These are phyloP conservation scores for Calliphora vicina DNA, from an alignment of 1,140 invertebrate genomes.

Conservation along the genomic window DNA sequence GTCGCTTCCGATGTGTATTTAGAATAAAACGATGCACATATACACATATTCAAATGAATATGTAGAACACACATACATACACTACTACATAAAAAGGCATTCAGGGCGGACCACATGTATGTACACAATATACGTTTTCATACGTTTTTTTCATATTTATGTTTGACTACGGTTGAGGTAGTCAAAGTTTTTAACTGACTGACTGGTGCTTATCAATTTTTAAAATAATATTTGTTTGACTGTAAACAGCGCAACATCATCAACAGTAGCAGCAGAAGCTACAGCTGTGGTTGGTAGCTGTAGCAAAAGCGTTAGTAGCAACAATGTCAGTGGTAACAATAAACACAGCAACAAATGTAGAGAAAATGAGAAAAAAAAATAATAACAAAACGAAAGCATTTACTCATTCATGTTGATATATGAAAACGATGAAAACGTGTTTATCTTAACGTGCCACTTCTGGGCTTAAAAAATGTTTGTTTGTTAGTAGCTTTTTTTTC, in stretches of 20 bases:
- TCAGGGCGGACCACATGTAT: too few relatives aligned
- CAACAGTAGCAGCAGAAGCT: not conserved
- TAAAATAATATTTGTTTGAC: conserved; percentile 11
- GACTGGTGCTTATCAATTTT: conserved; percentile 16
- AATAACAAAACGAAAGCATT: not conserved
- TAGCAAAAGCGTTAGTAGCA: not conserved
- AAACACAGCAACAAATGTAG: not conserved
- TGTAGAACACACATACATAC: not conserved
- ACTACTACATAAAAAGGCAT: not conserved
- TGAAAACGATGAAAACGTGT: conserved; percentile 13
- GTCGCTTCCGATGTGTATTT: not conserved
- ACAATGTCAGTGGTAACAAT: not conserved
- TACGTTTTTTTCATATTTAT: not conserved
- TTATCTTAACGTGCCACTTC: not conserved
- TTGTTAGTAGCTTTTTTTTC: not conserved
- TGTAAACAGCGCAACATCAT: conserved; percentile 1
- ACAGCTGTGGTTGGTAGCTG: not conserved
- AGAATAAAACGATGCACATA: not conserved
- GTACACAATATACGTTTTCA: too few relatives aligned
- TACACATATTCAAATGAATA: not conserved
- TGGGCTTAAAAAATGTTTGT: conserved; percentile 1
- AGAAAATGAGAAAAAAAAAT: not conserved
- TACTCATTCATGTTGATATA: conserved; percentile 11
- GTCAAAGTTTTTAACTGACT: not conserved
- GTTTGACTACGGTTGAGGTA: not conserved